Conservation (phyloP, 1,140 invertebrate species). For the Neodiprion virginianus region DNA sequence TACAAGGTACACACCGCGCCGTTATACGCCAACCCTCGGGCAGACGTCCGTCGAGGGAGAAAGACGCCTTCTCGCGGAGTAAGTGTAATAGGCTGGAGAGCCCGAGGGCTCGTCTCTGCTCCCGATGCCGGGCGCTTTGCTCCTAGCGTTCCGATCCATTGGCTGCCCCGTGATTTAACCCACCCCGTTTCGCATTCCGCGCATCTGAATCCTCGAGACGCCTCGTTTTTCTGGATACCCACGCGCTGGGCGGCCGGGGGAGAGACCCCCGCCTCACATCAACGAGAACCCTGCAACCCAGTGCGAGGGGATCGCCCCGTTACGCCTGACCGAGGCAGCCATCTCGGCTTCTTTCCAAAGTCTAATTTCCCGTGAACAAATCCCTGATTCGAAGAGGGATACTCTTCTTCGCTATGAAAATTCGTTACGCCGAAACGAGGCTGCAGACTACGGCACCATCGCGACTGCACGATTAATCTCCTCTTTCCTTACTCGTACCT, state of each 20-base stretch:
- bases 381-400: conserved; percentile 10
- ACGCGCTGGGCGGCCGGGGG: no score
- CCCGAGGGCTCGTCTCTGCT: neutral
- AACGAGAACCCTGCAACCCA: neutral
- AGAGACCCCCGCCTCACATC: neutral
- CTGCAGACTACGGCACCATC: conserved; percentile 27
- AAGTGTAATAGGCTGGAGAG: conserved; percentile 5
- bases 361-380: conserved; percentile 49
- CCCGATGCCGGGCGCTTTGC: no score
- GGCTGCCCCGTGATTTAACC: conserved; percentile 54
- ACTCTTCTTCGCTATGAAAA: neutral
- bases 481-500: neutral
- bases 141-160: conserved; percentile 45
- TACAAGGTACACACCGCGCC: neutral
- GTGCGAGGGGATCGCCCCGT: neutral
- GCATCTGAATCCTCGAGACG: conserved; percentile 33
- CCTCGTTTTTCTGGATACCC: neutral
- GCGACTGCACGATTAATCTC: conserved; percentile 30
- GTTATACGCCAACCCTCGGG: neutral
- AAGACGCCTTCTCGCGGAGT: neutral
- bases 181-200: conserved; percentile 40
- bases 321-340: neutral
- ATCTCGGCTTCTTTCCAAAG: conserved; percentile 40
- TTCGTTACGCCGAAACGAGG: neutral
- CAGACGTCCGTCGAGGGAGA: neutral